Percentiles rank a stretch among this genome's conserved stretches.
These are phyloP conservation scores for Acholoe squamosa DNA, from an alignment of 2,888 invertebrate species.

Conservation along the genomic window DNA sequence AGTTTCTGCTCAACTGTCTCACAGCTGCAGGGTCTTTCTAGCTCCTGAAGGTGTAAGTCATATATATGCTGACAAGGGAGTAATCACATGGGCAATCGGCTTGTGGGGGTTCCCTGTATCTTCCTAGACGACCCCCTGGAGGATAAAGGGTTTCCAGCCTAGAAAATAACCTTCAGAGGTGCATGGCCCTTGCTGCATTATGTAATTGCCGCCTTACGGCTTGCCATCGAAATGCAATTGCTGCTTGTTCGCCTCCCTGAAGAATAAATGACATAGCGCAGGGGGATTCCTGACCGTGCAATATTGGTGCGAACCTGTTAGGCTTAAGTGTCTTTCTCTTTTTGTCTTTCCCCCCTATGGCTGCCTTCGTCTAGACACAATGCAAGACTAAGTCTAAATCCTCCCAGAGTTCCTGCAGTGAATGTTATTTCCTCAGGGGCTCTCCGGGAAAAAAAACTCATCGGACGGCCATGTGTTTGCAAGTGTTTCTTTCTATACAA, in stretches of 20 bases:
- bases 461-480: no score
- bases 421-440: no score
- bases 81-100: not conserved
- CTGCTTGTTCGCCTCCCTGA: not conserved
- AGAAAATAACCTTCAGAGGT: not conserved
- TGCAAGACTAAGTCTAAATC: no score
- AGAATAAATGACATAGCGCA: not conserved
- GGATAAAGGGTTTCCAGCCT: not conserved
- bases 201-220: not conserved
- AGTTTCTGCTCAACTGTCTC: no score
- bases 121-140: not conserved
- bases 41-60: not conserved
- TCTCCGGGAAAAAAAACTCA: no score
- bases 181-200: not conserved
- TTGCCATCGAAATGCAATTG: not conserved
- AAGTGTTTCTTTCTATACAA: no score
- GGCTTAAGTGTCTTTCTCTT: no score
- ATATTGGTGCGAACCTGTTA: not conserved
- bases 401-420: no score
- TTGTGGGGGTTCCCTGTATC: no score
- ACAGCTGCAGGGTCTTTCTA: no score
- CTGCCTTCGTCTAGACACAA: no score
- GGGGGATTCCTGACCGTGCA: not conserved
- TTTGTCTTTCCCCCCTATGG: no score
- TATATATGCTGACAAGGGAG: not conserved